Evolutionary conservation across 2,888 invertebrate species (phyloP).

Genomic region (Pyrocoelia pectoralis): DNA sequence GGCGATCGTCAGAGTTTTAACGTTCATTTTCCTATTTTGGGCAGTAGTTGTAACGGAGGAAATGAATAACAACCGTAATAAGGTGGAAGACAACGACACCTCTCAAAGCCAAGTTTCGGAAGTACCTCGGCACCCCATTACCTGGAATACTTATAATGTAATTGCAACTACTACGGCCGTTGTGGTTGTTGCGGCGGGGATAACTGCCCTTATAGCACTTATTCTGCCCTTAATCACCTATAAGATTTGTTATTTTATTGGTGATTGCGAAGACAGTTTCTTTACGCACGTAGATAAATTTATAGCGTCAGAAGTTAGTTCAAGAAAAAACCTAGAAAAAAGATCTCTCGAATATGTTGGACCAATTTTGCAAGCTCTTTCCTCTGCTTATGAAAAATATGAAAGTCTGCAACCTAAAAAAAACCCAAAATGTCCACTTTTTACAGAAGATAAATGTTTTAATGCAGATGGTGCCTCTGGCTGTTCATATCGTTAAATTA

Average conservation of each 20-base stretch:
- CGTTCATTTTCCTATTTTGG: constrained; percentile 22
- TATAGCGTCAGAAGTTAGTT: constrained; percentile 27
- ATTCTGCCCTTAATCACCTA: constrained; percentile 51
- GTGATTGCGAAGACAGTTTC: constrained; percentile 51
- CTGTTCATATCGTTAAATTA: constrained; percentile 47
- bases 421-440: constrained; percentile 48
- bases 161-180: constrained; percentile 44
- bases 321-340: constrained; percentile 38
- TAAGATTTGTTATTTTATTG: constrained; percentile 54
- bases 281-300: constrained; percentile 49
- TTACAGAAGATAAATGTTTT: constrained; percentile 51
- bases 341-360: constrained; percentile 52
- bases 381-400: constrained; percentile 53
- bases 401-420: constrained; percentile 51
- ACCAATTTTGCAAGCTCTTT: constrained; percentile 52
- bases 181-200: constrained; percentile 47
- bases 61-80: constrained; percentile 29
- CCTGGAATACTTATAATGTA: constrained; percentile 45
- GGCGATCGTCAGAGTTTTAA: constrained; percentile 20
- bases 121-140: constrained; percentile 24
- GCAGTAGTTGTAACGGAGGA: constrained; percentile 18
- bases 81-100: constrained; percentile 20
- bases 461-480: constrained; percentile 50
- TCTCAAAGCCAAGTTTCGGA: constrained; percentile 21
- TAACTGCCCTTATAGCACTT: constrained; percentile 45